A percentile compares a stretch with the other conserved stretches of the same genome.
Conservation (phyloP, 2,888 invertebrate species). For the Miltochrista miniata region DNA sequence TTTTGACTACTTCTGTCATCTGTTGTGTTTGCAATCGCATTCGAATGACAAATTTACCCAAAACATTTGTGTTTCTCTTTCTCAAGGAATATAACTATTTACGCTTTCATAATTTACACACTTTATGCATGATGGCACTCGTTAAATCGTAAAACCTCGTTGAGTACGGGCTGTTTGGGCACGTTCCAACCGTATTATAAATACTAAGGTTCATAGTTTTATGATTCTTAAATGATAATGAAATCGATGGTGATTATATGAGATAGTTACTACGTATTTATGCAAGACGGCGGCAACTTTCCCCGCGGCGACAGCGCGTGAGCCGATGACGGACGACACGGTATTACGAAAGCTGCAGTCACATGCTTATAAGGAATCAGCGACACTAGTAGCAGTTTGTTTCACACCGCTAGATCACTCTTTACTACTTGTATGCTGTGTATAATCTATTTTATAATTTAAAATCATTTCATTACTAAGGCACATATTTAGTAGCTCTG, state of each 20-base stretch:
- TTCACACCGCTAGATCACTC: conserved; percentile 36
- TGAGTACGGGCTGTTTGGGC: conserved; percentile 37
- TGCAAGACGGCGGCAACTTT: conserved; percentile 72
- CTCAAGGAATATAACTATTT: conserved; percentile 30
- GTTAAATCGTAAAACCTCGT: conserved; percentile 40
- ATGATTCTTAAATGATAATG: conserved; percentile 27
- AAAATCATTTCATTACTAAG: neutral
- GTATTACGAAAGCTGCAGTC: conserved; percentile 77
- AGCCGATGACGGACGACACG: conserved; percentile 59
- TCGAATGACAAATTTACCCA: neutral
- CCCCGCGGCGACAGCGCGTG: conserved; percentile 59
- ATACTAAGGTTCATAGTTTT: conserved; percentile 28
- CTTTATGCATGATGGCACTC: conserved; percentile 40
- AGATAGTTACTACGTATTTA: conserved; percentile 53
- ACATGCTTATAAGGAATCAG: conserved; percentile 62
- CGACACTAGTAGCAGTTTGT: conserved; percentile 49
- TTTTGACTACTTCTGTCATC: neutral
- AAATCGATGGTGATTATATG: conserved; percentile 31
- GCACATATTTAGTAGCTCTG: too few relatives aligned
- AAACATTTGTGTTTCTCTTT: conserved; percentile 8
- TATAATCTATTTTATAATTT: neutral
- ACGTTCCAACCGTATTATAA: conserved; percentile 40
- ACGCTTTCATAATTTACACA: conserved; percentile 35
- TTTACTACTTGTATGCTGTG: conserved; percentile 13
- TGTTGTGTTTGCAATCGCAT: neutral